Evolutionary conservation across 2,113 vertebrate genomes (phyloP).

Genomic region (Scomber colias): DNA sequence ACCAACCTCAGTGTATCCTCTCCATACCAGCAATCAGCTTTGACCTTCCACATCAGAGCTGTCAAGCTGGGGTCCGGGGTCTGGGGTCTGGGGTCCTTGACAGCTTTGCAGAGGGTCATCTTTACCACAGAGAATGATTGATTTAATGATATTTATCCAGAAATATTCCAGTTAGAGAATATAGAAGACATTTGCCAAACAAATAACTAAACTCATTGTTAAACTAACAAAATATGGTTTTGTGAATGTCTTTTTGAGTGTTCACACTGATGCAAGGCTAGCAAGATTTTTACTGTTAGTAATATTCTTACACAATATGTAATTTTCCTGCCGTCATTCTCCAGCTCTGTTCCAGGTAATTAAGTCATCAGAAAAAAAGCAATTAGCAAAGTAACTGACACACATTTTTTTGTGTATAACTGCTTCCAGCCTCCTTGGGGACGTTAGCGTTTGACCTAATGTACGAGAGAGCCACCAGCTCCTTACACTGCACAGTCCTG

Average conservation of each 20-base stretch:
- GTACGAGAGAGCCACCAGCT: conserved; percentile 84
- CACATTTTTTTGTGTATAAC: conserved; percentile 2
- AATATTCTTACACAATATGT: not conserved
- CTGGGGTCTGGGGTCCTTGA: too few relatives aligned
- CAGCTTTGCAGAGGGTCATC: too few relatives aligned
- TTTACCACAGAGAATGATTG: too few relatives aligned
- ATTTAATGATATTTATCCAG: too few relatives aligned
- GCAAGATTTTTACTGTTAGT: not conserved
- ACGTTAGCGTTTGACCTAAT: conserved; percentile 85
- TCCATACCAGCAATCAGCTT: too few relatives aligned
- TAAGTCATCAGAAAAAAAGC: conserved; percentile 39
- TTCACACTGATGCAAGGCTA: not conserved
- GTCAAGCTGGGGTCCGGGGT: too few relatives aligned
- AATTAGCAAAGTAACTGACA: conserved; percentile 32
- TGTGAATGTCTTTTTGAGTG: not conserved
- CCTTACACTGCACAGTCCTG: conserved; percentile 84
- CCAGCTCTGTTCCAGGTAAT: conserved; percentile 14
- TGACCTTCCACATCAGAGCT: too few relatives aligned
- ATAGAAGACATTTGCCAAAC: too few relatives aligned
- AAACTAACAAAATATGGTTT: too few relatives aligned
- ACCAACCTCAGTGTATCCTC: too few relatives aligned
- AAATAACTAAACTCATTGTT: too few relatives aligned
- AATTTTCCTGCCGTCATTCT: conserved; percentile 3
- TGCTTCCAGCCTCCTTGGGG: conserved; percentile 82
- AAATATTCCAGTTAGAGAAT: too few relatives aligned